Base-by-base conservation (phyloP, 2,797 vertebrate genomes). In the Enoplosus armatus region DNA sequence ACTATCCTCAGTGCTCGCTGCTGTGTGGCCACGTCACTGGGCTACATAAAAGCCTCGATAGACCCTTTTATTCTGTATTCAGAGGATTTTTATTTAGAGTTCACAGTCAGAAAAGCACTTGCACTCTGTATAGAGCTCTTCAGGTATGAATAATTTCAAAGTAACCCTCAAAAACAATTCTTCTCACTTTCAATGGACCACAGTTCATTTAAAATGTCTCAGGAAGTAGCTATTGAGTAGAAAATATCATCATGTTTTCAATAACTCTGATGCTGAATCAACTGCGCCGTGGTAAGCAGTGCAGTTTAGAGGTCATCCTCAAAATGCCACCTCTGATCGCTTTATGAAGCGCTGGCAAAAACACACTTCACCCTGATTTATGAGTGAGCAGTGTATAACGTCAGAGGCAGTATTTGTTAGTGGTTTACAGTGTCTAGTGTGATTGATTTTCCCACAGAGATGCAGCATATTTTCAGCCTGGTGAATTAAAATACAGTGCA, bases 211-310 rank as follows among this genome's bases (percentile, higher is more conserved):
- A 43, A 90, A 88, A 87, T 73, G 64, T 86, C 83, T 87, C 77
- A 84, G 84, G 83, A 89, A 85, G 86, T 59, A 56, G 79, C 85
- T 66, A 60, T 82, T 85, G 83, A 91, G 79, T 12, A 48, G 69
- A 63, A 88, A 92, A 90, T 75, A 87, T 68, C 78, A 83, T 58
- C 35, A 59, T 65, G 84, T 83, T 87, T 90, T 85, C 82, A 88
- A 83, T 79, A 69, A 70, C 55, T 72, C 59, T 4, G 82, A 68
- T 29, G 75, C 83, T 84, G 87, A 90, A 90, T 87, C 70, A 81
- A 80, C 68, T 22, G 80, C 18, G 33, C 48, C n/a, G 67, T 33
- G 77, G 75, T 76, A 56, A 80, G 64, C 72, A 51, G 59, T 15
- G 78, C 65, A 56, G 88, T 84, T 85, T 77, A 77, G 85, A 91